A percentile compares a stretch with the other conserved stretches of the same genome.
Evolutionary conservation across 2,113 vertebrate species (phyloP).

Genomic region (Salvelinus alpinus): DNA sequence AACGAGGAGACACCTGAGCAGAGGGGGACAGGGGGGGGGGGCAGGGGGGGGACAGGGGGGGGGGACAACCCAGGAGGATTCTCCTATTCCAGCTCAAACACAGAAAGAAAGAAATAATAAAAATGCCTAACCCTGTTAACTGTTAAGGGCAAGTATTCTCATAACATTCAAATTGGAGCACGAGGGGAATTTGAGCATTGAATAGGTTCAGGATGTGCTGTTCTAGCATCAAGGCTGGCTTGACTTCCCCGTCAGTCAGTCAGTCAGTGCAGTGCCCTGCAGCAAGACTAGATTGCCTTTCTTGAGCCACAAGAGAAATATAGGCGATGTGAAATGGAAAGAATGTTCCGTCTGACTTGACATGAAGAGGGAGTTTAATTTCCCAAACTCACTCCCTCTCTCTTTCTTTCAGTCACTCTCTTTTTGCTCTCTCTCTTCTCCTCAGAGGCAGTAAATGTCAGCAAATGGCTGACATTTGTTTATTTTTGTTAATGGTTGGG

Average conservation of each 20-base stretch:
- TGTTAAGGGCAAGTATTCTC: constrained; percentile 48
- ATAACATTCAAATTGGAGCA: constrained; percentile 45
- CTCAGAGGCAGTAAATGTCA: constrained; percentile 44
- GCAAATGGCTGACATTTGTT: constrained; percentile 32
- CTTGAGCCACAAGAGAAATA: constrained; percentile 43
- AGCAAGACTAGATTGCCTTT: constrained; percentile 62
- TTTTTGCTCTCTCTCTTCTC: constrained; percentile 20
- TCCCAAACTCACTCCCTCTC: too few species aligned
- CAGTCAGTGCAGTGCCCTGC: constrained; percentile 36
- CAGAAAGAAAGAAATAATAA: constrained; percentile 60
- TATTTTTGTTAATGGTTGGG: constrained; percentile 36
- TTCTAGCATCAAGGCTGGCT: constrained; percentile 34
- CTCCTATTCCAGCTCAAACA: constrained; percentile 63
- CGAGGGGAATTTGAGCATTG: constrained; percentile 48
- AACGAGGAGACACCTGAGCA: constrained; percentile 59
- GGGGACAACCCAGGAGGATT: constrained; percentile 13
- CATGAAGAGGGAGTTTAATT: constrained; percentile 62
- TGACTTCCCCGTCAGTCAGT: constrained; percentile 11
- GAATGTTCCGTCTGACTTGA: constrained; percentile 70
- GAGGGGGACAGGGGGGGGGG: constrained; percentile 15
- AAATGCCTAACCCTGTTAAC: constrained; percentile 61
- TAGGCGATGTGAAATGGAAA: constrained; percentile 64
- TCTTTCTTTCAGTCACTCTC: too few species aligned
- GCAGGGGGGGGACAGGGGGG: constrained; percentile 8
- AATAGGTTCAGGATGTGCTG: constrained; percentile 32